Conservation (phyloP, 2,113 vertebrate species). For the Takifugu bimaculatus region DNA sequence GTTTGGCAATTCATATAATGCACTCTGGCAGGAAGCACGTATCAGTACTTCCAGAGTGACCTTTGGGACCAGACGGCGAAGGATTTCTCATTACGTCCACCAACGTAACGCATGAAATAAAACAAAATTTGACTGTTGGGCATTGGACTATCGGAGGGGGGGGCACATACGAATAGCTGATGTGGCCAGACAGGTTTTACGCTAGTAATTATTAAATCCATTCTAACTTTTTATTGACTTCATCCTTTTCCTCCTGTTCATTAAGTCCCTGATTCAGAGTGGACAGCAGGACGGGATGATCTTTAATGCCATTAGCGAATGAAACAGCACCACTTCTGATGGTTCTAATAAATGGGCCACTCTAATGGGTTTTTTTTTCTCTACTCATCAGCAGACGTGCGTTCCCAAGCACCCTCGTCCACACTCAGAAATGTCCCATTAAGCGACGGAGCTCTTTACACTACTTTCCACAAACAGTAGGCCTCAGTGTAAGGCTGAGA, state of each 20-base stretch:
- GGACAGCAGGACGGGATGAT: conserved; percentile 53
- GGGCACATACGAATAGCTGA: conserved; percentile 28
- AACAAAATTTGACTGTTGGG: conserved; percentile 13
- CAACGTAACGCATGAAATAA: conserved; percentile 13
- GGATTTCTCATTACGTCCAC: not conserved
- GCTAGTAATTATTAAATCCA: conserved; percentile 41
- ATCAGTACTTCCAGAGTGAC: conserved; percentile 2
- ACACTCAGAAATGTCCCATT: conserved; percentile 20
- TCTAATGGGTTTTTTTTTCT: conserved; percentile 40
- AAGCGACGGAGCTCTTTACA: conserved; percentile 2
- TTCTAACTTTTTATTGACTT: conserved; percentile 46
- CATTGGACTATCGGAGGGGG: conserved; percentile 27
- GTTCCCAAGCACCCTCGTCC: conserved; percentile 12
- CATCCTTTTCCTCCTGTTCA: conserved; percentile 52
- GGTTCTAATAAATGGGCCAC: conserved; percentile 44
- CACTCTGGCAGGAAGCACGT: conserved; percentile 2
- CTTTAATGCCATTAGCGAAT: conserved; percentile 53
- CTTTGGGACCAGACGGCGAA: not conserved
- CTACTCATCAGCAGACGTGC: conserved; percentile 36
- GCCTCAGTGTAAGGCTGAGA: too few species aligned
- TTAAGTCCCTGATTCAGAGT: conserved; percentile 50
- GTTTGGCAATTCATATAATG: conserved; percentile 2
- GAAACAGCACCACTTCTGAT: conserved; percentile 43
- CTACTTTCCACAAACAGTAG: too few species aligned
- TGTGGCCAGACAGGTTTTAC: conserved; percentile 28